Base-by-base conservation (phyloP, 2,797 vertebrate genomes). In the Champsocephalus esox region DNA sequence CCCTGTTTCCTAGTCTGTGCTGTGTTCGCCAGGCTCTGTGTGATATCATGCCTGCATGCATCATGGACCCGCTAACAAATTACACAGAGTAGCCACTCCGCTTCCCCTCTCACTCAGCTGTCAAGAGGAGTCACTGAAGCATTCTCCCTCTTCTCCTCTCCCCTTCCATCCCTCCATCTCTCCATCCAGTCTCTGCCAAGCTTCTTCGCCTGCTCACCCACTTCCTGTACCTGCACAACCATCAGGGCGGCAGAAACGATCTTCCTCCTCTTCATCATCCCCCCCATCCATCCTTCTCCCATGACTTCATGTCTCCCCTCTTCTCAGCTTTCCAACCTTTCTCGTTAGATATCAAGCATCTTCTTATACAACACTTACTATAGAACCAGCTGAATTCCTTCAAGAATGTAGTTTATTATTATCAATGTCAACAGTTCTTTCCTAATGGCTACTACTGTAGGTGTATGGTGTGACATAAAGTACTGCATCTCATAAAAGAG, bases 71-170 rank as follows among this genome's bases (percentile, higher is more conserved):
- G 89, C 92, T 94, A 94, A 94, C 93, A 94, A 92, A 93, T 94
- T 93, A 94, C 91, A 93, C 76, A 84, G 92, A 93, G 93, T 93
- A 94, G 92, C 92, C 90, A 90, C 92, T 91, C 90, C 46, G 86
- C 89, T 92, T 91, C 91, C 89, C 90, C 91, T 92, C 90, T 94
- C 90, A 93, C 92, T 94, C 91, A 93, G 92, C 92, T 94, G 93
- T 94, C 93, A 94, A 94, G 92, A 92, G 90, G 89, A 91, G 88
- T 79, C 84, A 89, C 90, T 92, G 89, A 86, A 90, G 93, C 92
- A 83, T 91, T 84, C 74, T 84, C 79, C 72, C 83, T 79, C 77
- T 77, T 79, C 82, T 80, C 72, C 82, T 78, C 77, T 79, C 73
- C 81, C 75, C 73, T 72, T 75, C 79, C 82, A 77, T 82, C 72